Conservation (phyloP, 1,140 invertebrate genomes). For the Rhyzopertha dominica region DNA sequence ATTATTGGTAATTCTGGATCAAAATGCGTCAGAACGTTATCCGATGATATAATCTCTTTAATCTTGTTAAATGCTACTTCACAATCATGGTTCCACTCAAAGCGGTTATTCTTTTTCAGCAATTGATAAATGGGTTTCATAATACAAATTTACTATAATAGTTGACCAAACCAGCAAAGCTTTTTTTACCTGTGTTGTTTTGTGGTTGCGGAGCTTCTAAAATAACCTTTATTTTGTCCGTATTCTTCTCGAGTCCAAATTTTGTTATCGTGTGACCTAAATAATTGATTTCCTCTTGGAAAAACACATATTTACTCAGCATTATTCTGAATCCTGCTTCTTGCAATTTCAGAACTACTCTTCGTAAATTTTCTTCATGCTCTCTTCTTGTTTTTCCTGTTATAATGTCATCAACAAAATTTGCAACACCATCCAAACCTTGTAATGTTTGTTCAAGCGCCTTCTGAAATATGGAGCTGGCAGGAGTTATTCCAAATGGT, state of each 20-base stretch:
- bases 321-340: slow-evolving; percentile 32
- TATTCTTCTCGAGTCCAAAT: slow-evolving; percentile 33
- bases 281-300: slow-evolving; percentile 24
- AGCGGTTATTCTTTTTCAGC: slow-evolving; percentile 39
- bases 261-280: slow-evolving; percentile 39
- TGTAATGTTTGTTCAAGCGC: slow-evolving; percentile 38
- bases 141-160: slow-evolving; percentile 37
- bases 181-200: slow-evolving; percentile 32
- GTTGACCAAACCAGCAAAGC: slow-evolving; percentile 41
- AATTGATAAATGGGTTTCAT: slow-evolving; percentile 35
- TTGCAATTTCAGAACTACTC: slow-evolving; percentile 16
- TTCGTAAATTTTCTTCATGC: slow-evolving; percentile 21
- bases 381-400: slow-evolving; percentile 25
- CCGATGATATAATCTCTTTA: slow-evolving; percentile 33
- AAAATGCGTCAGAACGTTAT: slow-evolving; percentile 25
- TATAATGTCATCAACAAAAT: slow-evolving; percentile 40
- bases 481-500: slow-evolving; percentile 47
- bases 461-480: slow-evolving; percentile 44
- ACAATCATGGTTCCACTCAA: slow-evolving; percentile 34
- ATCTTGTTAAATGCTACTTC: slow-evolving; percentile 25
- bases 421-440: slow-evolving; percentile 30
- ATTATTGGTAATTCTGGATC: slow-evolving; percentile 27
- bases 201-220: slow-evolving; percentile 22
- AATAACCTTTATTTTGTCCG: slow-evolving; percentile 41
- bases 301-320: slow-evolving; percentile 31